Base-by-base conservation (phyloP, 2,888 invertebrate species). In the Diplazon laetatorius region DNA sequence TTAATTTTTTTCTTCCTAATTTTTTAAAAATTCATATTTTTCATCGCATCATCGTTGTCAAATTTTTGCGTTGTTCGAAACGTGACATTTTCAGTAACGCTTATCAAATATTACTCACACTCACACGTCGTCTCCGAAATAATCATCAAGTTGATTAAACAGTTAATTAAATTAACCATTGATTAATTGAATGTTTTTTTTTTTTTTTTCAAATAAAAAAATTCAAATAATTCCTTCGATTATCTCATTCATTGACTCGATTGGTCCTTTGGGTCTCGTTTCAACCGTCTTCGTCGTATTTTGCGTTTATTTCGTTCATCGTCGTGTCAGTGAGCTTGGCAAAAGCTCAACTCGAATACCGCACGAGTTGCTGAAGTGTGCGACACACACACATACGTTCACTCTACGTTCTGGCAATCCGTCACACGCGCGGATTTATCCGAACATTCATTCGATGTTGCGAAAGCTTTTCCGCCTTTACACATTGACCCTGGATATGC, bases 341-440 rank as follows among this genome's bases (percentile, higher is more conserved):
- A 62, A 59, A 68, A 55, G 74, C 62, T 39, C n/a, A n/a, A n/a
- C 35, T 44, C 55, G 55, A 75, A 75, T 44, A 55, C 25, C 39
- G 50, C 12, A 52, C 10, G 20, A 30, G 62, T 68, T 55, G 55
- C 25, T 22, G 22, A 60, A 68, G 37, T 35, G 25, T 20, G 2
- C 6, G 30, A 35, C 10, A 22, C n/a, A 59, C 52, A 12, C 6
- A 35, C 44, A n/a, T 5, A n/a, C n/a, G 30, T 37, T 66, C 10
- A 39, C 20, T 63, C 22, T 48, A 30, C 46, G 20, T 50, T 42
- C 8, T 12, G 10, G 20, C 2, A n/a, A n/a, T 46, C 10, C 30
- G 12, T 10, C 14, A 10, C 42, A 30, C 68, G 10, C 46, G 62
- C 42, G 63, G 42, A 55, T 30, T 46, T 20, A 22, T 59, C 30